Evolutionary conservation across 2,113 vertebrate species (phyloP), one percentile per base, ranked within the genome.

Genomic region (Neodon shergylaensis): DNA sequence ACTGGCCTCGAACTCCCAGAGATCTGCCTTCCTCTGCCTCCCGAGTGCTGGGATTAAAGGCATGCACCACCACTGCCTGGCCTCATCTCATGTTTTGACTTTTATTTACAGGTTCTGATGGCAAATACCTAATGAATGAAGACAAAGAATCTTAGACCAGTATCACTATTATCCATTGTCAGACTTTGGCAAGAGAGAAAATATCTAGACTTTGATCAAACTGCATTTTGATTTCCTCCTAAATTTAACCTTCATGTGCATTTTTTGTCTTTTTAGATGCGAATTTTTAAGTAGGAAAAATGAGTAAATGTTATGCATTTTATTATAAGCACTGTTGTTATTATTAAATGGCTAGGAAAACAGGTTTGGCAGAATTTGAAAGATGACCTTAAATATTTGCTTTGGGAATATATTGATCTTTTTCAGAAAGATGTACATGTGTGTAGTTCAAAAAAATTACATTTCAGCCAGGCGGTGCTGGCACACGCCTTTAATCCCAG

Each of bases 311-410:
- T 65, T 42, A 22, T n/a, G 72, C 13, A 61, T 65, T 87, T 77
- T 17, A 33, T 93, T 93, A 84, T 72, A 74, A 92, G 78, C 86
- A 95, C 33, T 84, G n/a, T 8, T 83, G 4, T 42, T 63, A 76
- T 31, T 22, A 47, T 39, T 68, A 87, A 79, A 84, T 24, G 54
- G 73, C 66, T 66, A 91, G 47, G 22, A 47, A 92, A 87, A 47
- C 86, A 52, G 31, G 26, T 8, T 39, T 94, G 5, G 11, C 65
- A 77, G 17, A 70, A 79, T 92, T 92, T 88, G 36, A 84, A 85
- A 94, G 28, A 73, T 63, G 26, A 28, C 70, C 7, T 88, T 88
- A 66, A 95, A 3, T 66, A 24, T 84, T 49, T 61, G 1, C 22
- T 90, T 82, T 86, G 36, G 52, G 21, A 91, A 74, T 91, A 24